These are phyloP conservation scores for Theocolax elegans DNA, from an alignment of 1,140 invertebrate species.

Conservation along the genomic window DNA sequence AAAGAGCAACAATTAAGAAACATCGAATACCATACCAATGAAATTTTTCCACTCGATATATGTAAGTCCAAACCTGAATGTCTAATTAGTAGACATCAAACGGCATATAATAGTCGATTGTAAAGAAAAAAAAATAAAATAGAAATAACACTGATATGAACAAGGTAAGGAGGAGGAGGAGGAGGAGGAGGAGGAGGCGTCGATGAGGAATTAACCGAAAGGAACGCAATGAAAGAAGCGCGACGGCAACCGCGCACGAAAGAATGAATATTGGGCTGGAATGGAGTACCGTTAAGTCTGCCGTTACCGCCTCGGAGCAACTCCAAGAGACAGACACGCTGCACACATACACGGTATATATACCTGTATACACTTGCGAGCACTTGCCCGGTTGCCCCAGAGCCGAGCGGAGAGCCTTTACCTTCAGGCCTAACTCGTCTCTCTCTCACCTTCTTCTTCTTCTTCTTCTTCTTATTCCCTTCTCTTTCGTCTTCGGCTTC, in stretches of 20 bases:
- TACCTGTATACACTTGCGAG: background rate
- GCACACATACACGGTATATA: constrained; percentile 5
- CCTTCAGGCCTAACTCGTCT: constrained; percentile 6
- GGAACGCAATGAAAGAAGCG: too few relatives aligned
- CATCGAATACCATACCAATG: too few relatives aligned
- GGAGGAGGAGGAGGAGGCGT: background rate
- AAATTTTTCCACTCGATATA: too few relatives aligned
- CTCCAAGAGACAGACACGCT: constrained; percentile 13
- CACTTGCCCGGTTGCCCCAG: constrained; percentile 4
- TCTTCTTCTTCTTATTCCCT: background rate
- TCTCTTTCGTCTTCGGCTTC: too few relatives aligned
- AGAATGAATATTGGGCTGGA: constrained; percentile 65
- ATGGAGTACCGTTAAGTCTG: constrained; percentile 65
- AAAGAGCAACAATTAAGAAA: too few relatives aligned
- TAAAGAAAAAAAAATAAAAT: too few relatives aligned
- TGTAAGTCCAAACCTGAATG: too few relatives aligned
- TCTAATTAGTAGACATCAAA: too few relatives aligned
- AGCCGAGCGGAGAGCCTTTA: constrained; percentile 5
- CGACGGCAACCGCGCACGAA: constrained; percentile 40
- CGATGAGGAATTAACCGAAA: background rate
- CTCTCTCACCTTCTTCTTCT: background rate
- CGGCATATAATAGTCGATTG: too few relatives aligned
- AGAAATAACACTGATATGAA: too few relatives aligned
- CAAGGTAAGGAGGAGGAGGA: too few relatives aligned
- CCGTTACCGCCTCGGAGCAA: constrained; percentile 62